phyloP scores from a whole-genome alignment of 2,888 invertebrate genomes.

The Drosophila kambysellisi region DNA sequence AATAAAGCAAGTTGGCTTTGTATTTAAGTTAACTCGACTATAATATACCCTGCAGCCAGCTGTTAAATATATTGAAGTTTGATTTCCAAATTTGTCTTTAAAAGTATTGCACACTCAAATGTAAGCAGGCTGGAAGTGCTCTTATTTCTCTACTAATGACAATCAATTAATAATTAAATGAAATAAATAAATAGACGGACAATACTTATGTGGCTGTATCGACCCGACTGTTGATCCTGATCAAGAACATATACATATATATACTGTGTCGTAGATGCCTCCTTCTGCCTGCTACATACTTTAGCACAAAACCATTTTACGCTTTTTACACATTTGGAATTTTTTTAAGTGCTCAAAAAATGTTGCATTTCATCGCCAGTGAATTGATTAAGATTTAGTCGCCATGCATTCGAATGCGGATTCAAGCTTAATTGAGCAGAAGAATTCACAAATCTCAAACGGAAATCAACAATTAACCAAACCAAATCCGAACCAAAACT shows the following conservation, averaged over 20 bases:
- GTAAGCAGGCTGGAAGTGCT: background rate
- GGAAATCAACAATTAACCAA: conserved; percentile 76
- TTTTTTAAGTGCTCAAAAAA: background rate
- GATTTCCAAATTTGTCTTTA: background rate
- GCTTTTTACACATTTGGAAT: background rate
- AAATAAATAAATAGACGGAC: background rate
- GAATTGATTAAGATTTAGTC: conserved; percentile 1
- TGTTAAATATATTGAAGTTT: background rate
- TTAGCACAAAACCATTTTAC: background rate
- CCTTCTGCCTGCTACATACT: background rate
- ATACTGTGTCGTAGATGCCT: background rate
- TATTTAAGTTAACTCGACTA: background rate
- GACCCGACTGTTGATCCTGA: background rate
- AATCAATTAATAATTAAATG: no score
- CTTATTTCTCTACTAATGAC: background rate
- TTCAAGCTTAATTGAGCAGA: conserved; percentile 49
- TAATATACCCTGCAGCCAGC: background rate
- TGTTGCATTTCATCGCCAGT: conserved; percentile 1
- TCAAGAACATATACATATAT: background rate
- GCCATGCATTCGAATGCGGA: conserved; percentile 4
- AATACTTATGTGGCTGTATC: background rate
- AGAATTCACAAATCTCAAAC: conserved; percentile 61
- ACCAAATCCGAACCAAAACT: conserved; percentile 59
- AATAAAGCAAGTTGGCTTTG: background rate
- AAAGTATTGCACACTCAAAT: background rate